These are phyloP conservation scores for Pogonomyrmex californicus DNA, from an alignment of 1,140 invertebrate genomes.

Conservation along the genomic window DNA sequence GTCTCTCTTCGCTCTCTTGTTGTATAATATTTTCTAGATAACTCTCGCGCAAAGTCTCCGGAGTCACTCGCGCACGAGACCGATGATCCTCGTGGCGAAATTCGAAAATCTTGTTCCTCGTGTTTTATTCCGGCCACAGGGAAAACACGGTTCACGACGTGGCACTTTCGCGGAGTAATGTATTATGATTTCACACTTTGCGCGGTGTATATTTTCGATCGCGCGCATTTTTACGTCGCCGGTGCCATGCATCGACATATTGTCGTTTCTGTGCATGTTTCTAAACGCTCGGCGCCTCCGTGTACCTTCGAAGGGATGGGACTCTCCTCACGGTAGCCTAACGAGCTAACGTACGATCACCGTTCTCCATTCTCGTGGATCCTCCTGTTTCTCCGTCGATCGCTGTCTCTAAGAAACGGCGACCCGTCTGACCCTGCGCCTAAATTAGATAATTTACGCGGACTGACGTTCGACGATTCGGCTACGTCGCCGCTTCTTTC, in stretches of 20 bases:
- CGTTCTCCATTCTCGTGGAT: not conserved
- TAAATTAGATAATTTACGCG: constrained; percentile 83
- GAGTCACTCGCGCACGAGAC: not conserved
- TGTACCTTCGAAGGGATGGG: not conserved
- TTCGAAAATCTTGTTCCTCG: constrained; percentile 49
- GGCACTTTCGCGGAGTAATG: constrained; percentile 39
- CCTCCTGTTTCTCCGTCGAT: constrained; percentile 53
- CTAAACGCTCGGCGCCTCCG: not conserved
- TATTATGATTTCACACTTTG: constrained; percentile 53
- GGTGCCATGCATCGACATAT: constrained; percentile 8
- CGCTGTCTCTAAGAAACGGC: constrained; percentile 69
- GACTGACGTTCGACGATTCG: constrained; percentile 64
- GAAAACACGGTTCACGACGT: constrained; percentile 20
- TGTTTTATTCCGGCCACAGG: constrained; percentile 4
- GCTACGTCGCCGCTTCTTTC: constrained; percentile 65
- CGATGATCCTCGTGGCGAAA: not conserved
- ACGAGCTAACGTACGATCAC: constrained; percentile 59
- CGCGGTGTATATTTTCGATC: constrained; percentile 24
- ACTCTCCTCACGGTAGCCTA: constrained; percentile 65
- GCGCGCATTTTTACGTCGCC: constrained; percentile 15
- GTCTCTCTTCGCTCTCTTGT: not conserved
- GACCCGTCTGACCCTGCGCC: constrained; percentile 70
- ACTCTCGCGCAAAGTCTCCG: not conserved
- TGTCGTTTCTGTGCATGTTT: constrained; percentile 23
- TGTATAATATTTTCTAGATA: constrained; percentile 16